Evolutionary conservation across 2,113 vertebrate species (phyloP).

Genomic region (Mormyrus lacerda): DNA sequence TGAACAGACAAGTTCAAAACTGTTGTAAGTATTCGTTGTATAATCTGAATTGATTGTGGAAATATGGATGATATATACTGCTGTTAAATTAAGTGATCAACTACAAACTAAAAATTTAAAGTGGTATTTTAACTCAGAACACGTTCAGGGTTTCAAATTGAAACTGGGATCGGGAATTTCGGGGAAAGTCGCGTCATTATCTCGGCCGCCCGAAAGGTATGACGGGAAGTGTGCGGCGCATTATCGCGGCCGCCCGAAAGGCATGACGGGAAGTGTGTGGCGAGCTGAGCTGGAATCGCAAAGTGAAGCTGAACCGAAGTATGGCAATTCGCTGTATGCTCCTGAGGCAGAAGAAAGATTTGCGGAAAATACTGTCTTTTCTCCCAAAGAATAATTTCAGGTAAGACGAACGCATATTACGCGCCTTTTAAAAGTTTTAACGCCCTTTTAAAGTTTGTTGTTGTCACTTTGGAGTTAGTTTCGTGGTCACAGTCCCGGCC

Average conservation of each 20-base stretch:
- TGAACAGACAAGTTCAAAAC: neutral
- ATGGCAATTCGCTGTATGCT: conserved; percentile 39
- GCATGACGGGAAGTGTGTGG: neutral
- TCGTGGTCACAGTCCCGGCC: neutral
- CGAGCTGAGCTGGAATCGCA: neutral
- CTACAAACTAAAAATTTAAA: neutral
- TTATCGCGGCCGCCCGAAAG: neutral
- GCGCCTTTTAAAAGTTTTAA: neutral
- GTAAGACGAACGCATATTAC: neutral
- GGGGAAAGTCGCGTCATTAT: no score
- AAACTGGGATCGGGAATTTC: no score
- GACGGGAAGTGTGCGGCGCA: no score
- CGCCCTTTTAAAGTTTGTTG: neutral
- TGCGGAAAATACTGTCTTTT: conserved; percentile 18
- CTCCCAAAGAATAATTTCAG: conserved; percentile 18
- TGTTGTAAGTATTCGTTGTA: neutral
- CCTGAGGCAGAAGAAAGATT: conserved; percentile 18
- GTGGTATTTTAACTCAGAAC: neutral
- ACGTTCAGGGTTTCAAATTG: neutral
- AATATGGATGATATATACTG: neutral
- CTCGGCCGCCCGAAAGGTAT: no score
- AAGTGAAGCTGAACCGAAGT: neutral
- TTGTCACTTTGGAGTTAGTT: neutral
- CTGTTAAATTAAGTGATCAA: neutral
- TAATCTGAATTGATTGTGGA: no score